These are phyloP conservation scores for Andrena minutula DNA, from an alignment of 2,888 invertebrate species.

Conservation along the genomic window DNA sequence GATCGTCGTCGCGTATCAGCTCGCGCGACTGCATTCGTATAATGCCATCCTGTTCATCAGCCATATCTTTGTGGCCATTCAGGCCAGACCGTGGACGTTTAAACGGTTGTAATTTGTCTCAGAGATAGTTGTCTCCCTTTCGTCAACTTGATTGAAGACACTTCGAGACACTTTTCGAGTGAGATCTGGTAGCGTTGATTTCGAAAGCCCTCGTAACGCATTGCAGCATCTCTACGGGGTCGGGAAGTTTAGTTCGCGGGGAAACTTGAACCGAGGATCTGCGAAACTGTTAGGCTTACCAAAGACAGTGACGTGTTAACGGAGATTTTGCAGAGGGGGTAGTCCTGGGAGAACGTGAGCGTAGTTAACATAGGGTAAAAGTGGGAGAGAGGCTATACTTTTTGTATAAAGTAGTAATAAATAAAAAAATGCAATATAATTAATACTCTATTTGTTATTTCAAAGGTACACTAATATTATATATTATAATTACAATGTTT, in stretches of 20 bases:
- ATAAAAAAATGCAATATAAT: no score
- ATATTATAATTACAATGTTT: no score
- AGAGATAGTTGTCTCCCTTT: constrained; percentile 23
- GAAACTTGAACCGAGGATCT: constrained; percentile 7
- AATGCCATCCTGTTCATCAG: constrained; percentile 41
- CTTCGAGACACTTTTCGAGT: background rate
- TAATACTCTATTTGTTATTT: no score
- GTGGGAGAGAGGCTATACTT: no score
- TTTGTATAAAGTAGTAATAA: no score
- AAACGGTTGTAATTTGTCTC: constrained; percentile 32
- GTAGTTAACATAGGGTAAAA: background rate
- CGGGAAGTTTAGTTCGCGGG: background rate
- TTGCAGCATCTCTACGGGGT: background rate
- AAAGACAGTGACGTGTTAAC: background rate
- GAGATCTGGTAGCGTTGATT: constrained; percentile 7
- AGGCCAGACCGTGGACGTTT: constrained; percentile 10
- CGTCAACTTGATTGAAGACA: constrained; percentile 22
- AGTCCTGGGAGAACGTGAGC: background rate
- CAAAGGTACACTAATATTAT: no score
- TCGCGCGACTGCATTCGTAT: constrained; percentile 42
- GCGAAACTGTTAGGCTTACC: background rate
- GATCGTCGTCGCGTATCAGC: constrained; percentile 46
- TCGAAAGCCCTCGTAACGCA: constrained; percentile 3
- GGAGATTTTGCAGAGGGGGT: background rate
- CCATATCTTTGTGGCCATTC: constrained; percentile 31